These are phyloP conservation scores for Beaufortia kweichowensis DNA, from an alignment of 2,113 vertebrate species.

Conservation along the genomic window DNA sequence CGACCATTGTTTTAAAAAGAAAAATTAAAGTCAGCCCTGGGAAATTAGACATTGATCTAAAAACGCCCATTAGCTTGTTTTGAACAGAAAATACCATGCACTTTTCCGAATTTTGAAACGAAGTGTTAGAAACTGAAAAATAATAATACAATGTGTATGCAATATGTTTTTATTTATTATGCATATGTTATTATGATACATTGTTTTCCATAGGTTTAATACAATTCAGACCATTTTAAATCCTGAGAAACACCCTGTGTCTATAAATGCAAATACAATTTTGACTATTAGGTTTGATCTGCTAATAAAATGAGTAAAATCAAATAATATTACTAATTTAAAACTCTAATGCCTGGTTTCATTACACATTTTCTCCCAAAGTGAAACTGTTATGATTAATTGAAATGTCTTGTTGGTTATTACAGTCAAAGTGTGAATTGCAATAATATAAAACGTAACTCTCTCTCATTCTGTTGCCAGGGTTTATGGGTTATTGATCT, in stretches of 20 bases:
- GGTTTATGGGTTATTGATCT: neutral
- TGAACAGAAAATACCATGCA: neutral
- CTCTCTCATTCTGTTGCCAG: neutral
- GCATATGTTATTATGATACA: no score
- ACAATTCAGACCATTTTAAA: no score
- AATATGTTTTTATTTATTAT: no score
- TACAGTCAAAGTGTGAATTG: neutral
- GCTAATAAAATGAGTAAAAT: no score
- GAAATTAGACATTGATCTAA: neutral
- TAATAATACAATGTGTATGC: neutral
- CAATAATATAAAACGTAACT: neutral
- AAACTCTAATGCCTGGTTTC: neutral
- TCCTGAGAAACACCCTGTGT: no score
- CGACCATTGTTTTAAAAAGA: conserved; percentile 43
- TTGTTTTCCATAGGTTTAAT: no score
- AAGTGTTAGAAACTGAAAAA: neutral
- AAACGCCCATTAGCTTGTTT: conserved; percentile 19
- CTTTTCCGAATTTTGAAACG: neutral
- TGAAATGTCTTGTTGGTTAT: neutral
- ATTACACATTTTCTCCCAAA: neutral
- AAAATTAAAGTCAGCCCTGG: neutral
- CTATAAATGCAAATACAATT: no score
- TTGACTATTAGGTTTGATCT: no score
- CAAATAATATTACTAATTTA: no score
- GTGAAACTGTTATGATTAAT: neutral